Conservation (phyloP, 2,888 invertebrate species). For the Machimus rusticus region DNA sequence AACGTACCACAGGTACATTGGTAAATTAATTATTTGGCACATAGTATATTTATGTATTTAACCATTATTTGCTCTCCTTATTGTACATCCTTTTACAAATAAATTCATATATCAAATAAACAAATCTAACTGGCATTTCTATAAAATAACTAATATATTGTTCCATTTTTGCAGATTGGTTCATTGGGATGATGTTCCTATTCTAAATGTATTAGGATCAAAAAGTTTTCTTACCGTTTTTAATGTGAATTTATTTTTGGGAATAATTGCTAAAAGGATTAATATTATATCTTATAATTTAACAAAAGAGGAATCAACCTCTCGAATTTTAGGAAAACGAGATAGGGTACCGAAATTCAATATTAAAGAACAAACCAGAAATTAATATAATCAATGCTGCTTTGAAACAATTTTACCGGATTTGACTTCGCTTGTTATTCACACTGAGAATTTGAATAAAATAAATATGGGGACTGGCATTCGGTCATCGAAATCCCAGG, state of each 20-base stretch:
- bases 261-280: slow-evolving; percentile 78
- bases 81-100: too few relatives aligned
- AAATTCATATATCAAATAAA: not conserved
- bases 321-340: slow-evolving; percentile 58
- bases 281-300: slow-evolving; percentile 58
- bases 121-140: not conserved
- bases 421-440: too few relatives aligned
- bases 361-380: slow-evolving; percentile 59
- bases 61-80: too few relatives aligned
- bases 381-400: not conserved
- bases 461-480: too few relatives aligned
- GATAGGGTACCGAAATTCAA: slow-evolving; percentile 62
- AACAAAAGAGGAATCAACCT: slow-evolving; percentile 57
- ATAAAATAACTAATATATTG: not conserved
- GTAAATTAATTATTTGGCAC: too few relatives aligned
- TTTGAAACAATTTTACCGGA: too few relatives aligned
- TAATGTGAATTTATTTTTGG: slow-evolving; percentile 83
- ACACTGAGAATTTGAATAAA: too few relatives aligned
- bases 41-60: too few relatives aligned
- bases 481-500: too few relatives aligned
- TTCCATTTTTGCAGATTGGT: slow-evolving; percentile 66
- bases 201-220: slow-evolving; percentile 75
- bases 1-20: too few relatives aligned
- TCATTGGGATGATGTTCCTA: slow-evolving; percentile 76
- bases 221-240: slow-evolving; percentile 75